Conservation (phyloP, 2,888 invertebrate genomes). For the Xylota sylvarum region DNA sequence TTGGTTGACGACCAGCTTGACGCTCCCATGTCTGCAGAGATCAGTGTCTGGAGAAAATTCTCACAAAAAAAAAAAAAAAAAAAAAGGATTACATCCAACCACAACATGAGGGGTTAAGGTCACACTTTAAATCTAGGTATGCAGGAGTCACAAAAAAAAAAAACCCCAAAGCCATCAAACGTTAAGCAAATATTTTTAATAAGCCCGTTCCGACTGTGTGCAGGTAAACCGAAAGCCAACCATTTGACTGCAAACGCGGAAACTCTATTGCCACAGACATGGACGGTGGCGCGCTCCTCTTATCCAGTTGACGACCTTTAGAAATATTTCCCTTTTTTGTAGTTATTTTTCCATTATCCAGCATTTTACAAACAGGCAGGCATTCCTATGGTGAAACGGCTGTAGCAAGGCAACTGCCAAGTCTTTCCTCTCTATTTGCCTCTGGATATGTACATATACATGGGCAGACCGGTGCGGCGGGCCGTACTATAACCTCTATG, state of each 20-base stretch:
- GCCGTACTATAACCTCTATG: conserved; percentile 59
- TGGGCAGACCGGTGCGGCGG: conserved; percentile 69
- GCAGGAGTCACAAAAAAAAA: conserved; percentile 5
- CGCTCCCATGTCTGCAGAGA: conserved; percentile 25
- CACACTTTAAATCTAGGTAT: conserved; percentile 34
- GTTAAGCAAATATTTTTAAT: conserved; percentile 37
- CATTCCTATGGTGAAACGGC: conserved; percentile 74
- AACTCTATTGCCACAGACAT: conserved; percentile 57
- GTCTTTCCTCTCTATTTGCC: conserved; percentile 17
- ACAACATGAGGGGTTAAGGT: conserved; percentile 38
- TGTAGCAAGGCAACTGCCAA: conserved; percentile 28
- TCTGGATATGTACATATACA: conserved; percentile 57
- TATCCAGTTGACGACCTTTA: conserved; percentile 76
- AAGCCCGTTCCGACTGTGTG: conserved; percentile 16
- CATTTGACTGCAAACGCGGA: conserved; percentile 69
- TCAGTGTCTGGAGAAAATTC: conserved; percentile 2
- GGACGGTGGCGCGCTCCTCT: conserved; percentile 51
- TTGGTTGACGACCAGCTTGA: neutral
- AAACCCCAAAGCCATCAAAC: conserved; percentile 17
- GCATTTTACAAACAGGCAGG: conserved; percentile 69
- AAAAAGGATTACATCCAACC: conserved; percentile 3
- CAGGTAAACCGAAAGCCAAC: conserved; percentile 2
- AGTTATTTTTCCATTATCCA: conserved; percentile 70
- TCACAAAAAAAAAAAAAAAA: neutral
- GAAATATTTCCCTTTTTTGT: conserved; percentile 77